Base-by-base conservation (phyloP, 2,797 vertebrate species). In the Poecilia picta region DNA sequence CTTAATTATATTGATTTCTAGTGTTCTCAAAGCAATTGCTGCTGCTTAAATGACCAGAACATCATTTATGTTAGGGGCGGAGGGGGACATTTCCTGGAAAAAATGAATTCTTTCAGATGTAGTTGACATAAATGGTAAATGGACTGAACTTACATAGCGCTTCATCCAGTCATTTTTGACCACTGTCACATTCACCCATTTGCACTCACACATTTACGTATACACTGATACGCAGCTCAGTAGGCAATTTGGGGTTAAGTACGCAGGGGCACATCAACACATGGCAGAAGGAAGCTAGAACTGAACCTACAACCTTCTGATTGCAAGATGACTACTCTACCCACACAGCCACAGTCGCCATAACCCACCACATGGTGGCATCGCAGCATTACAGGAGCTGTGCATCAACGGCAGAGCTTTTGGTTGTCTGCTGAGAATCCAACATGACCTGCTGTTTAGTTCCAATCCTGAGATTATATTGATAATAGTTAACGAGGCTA, bases 351-450 rank as follows among this genome's bases (percentile, higher is more conserved):
- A 33, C 33, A 33, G 33, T 33, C 33, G 3, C 33, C 4, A 36
- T 36, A 10, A 39, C 43, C 8, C 0, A 7, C 92, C 94, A 94
- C 90, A 88, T 45, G 92, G 81, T 87, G 91, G 92, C 92, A 74
- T 36, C 6, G 79, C 83, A 83, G 83, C 82, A 80, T 86, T 79
- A 77, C 80, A 41, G 12, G 66, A 81, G 66, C n/a, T 1, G 39
- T 53, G 1, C 5, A 74, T 62, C 43, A 62, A 36, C 33, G 16
- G 13, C 7, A 45, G 59, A 64, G 64, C 70, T 10, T 20, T 77
- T 23, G 72, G 47, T 31, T 25, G 45, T 57, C 76, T 73, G 78
- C 86, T 81, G 82, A 73, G 74, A 76, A 77, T 83, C 85, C 62
- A 77, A 28, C 39, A 51, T 75, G 78, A 87, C 75, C 82, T 78